phyloP scores from a whole-genome alignment of 2,113 vertebrate species.

The Charadrius vociferus region DNA sequence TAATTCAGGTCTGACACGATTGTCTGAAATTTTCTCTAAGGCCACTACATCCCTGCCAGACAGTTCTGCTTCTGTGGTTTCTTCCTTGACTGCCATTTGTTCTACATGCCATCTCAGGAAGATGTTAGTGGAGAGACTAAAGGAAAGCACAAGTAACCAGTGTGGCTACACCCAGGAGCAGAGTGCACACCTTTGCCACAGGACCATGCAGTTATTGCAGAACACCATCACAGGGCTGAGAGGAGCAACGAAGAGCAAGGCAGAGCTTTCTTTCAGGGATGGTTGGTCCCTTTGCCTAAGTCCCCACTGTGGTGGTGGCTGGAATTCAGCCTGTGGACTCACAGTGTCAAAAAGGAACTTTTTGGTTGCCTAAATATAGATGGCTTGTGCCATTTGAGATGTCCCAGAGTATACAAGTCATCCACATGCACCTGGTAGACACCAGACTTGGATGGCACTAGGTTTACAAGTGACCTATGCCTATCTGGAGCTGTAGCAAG shows the following conservation, averaged over 20 bases:
- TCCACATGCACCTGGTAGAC: not conserved
- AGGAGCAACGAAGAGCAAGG: not conserved
- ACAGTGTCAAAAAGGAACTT: not conserved
- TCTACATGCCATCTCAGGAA: not conserved
- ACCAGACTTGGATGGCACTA: not conserved
- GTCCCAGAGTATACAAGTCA: not conserved
- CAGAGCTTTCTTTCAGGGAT: not conserved
- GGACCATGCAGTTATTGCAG: not conserved
- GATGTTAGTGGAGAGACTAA: not conserved
- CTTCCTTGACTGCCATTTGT: not conserved
- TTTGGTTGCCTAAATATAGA: not conserved
- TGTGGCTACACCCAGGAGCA: not conserved
- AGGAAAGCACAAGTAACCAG: not conserved
- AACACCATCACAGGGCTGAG: not conserved
- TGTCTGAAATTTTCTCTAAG: not conserved
- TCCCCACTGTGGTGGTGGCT: not conserved
- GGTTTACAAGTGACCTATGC: not conserved
- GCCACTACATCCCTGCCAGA: not conserved
- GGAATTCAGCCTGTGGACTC: not conserved
- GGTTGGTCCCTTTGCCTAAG: not conserved
- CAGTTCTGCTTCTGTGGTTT: not conserved
- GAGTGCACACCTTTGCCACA: not conserved
- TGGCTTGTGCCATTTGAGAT: not conserved
- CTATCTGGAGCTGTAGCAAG: not conserved
- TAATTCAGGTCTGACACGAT: not conserved